Evolutionary conservation across 1,140 invertebrate species (phyloP).

Genomic region (Drosophila tristis): DNA sequence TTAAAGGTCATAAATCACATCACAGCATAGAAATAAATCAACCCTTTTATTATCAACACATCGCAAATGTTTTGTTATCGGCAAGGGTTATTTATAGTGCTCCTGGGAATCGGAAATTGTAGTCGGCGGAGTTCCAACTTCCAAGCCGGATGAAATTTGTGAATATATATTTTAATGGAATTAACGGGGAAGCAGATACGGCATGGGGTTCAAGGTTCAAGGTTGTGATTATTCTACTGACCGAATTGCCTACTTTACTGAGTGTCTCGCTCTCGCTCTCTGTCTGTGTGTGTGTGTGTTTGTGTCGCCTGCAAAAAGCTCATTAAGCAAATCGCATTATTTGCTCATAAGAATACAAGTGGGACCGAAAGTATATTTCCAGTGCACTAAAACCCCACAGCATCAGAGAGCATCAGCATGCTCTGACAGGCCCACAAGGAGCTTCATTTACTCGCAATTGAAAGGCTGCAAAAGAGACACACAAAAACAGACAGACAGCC

Average conservation of each 20-base stretch:
- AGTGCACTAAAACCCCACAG: constrained; percentile 49
- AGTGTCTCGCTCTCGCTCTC: not conserved
- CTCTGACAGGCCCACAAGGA: constrained; percentile 58
- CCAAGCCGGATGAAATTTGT: constrained; percentile 37
- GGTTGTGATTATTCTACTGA: constrained; percentile 50
- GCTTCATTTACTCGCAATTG: constrained; percentile 74
- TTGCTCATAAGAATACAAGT: constrained; percentile 63
- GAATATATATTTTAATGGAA: constrained; percentile 62
- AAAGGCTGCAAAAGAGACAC: constrained; percentile 54
- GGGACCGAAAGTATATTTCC: constrained; percentile 41
- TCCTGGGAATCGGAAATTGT: constrained; percentile 41
- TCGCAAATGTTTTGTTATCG: constrained; percentile 83
- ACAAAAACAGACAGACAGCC: not conserved
- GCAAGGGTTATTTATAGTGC: constrained; percentile 81
- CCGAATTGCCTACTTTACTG: constrained; percentile 59
- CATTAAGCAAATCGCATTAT: constrained; percentile 78
- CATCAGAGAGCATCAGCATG: constrained; percentile 27
- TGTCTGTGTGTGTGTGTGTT: not conserved
- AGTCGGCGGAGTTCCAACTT: no score
- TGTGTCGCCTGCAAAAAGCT: constrained; percentile 39
- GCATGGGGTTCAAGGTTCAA: constrained; percentile 55
- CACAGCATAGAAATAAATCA: constrained; percentile 82
- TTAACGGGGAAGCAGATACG: constrained; percentile 45
- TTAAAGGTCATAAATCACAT: constrained; percentile 82
- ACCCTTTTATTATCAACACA: constrained; percentile 82